Evolutionary conservation across 2,113 vertebrate genomes (phyloP).

Genomic region (Asarcornis scutulata): DNA sequence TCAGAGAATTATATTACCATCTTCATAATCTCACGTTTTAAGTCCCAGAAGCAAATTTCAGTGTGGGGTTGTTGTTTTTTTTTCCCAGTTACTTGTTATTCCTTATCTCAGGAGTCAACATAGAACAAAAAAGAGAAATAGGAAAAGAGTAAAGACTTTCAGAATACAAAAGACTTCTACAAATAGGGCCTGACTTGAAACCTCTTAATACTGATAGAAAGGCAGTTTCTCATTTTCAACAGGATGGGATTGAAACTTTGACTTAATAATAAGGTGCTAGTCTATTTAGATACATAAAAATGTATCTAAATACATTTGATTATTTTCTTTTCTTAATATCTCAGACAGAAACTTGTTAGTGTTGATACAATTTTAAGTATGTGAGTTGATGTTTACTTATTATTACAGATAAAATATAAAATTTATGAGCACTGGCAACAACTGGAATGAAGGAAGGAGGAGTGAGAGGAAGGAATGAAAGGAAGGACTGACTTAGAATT

Average conservation of each 20-base stretch:
- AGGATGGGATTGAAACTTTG: not conserved
- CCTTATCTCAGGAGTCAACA: not conserved
- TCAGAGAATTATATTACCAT: not conserved
- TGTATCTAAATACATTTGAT: not conserved
- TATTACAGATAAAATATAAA: not conserved
- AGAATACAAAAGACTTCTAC: not conserved
- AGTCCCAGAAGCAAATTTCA: not conserved
- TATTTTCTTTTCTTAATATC: not conserved
- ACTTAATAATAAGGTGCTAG: not conserved
- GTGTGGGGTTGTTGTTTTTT: no score
- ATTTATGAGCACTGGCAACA: not conserved
- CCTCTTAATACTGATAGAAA: not conserved
- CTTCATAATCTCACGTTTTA: not conserved
- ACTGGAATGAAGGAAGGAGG: not conserved
- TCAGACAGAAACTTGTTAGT: not conserved
- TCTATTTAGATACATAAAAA: not conserved
- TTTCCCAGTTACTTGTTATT: not conserved
- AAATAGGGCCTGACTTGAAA: not conserved
- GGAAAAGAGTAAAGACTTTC: not conserved
- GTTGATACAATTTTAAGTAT: not conserved
- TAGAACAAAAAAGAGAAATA: not conserved
- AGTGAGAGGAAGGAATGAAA: not conserved
- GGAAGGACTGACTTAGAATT: not conserved
- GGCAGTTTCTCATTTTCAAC: not conserved
- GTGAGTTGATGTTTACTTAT: not conserved